These are phyloP conservation scores for Herpailurus yagouaroundi DNA, from an alignment of 2,113 vertebrate species.

Conservation along the genomic window DNA sequence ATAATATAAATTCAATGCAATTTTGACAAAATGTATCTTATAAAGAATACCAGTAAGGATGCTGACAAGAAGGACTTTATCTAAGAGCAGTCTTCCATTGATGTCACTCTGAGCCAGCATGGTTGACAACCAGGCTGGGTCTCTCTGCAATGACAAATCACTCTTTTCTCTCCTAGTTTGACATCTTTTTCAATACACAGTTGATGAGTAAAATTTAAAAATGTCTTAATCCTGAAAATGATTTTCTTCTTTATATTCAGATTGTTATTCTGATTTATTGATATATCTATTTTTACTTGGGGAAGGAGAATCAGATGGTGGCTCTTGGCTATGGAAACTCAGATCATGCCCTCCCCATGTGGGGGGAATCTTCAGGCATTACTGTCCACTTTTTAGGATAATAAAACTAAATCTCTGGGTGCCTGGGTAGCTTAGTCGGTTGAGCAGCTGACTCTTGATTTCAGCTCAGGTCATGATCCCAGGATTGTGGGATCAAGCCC, in stretches of 20 bases:
- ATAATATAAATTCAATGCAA: constrained; percentile 45
- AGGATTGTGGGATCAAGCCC: too few relatives aligned
- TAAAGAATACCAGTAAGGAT: background rate
- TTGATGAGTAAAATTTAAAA: constrained; percentile 28
- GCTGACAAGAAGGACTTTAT: background rate
- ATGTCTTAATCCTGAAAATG: background rate
- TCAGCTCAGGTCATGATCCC: too few relatives aligned
- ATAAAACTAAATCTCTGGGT: background rate
- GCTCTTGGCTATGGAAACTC: background rate
- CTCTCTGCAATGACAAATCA: background rate
- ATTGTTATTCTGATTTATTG: constrained; percentile 63
- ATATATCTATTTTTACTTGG: background rate
- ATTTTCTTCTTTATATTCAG: constrained; percentile 37
- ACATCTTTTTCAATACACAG: constrained; percentile 58
- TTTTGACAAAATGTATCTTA: background rate
- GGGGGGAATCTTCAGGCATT: background rate
- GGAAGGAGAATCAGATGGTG: background rate
- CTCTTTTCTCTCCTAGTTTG: constrained; percentile 14
- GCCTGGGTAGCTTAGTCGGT: too few relatives aligned
- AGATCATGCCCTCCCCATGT: background rate
- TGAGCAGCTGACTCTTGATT: too few relatives aligned
- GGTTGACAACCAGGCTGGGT: background rate
- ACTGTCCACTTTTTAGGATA: background rate
- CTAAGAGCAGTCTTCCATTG: background rate
- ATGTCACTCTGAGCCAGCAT: background rate